These are phyloP conservation scores for Sipha maydis DNA, from an alignment of 2,888 invertebrate species.

Conservation along the genomic window DNA sequence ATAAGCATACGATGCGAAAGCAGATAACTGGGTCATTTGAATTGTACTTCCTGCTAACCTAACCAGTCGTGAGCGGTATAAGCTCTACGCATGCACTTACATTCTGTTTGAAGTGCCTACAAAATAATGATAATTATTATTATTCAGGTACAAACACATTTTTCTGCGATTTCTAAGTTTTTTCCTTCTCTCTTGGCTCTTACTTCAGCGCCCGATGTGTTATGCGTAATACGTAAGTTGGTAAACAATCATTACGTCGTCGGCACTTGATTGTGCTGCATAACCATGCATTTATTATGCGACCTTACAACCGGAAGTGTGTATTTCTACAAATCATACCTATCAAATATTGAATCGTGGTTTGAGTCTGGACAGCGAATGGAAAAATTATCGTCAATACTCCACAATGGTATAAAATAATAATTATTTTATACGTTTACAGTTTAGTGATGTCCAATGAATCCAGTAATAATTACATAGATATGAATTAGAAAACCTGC, in stretches of 20 bases:
- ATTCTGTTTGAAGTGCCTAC: not conserved
- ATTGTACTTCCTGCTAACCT: not conserved
- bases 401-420: too few species aligned
- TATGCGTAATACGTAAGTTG: not conserved
- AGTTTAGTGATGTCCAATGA: too few species aligned
- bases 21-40: not conserved
- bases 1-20: constrained; percentile 9
- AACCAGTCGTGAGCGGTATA: constrained; percentile 24
- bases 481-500: too few species aligned
- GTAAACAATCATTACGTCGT: constrained; percentile 36
- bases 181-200: not conserved
- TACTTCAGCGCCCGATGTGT: not conserved
- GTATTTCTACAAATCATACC: not conserved
- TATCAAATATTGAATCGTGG: not conserved
- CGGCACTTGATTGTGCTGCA: not conserved
- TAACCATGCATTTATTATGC: constrained; percentile 22
- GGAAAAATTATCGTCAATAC: not conserved
- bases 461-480: too few species aligned
- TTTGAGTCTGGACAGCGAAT: not conserved
- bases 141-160: constrained; percentile 1
- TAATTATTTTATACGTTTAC: too few species aligned
- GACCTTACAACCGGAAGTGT: not conserved
- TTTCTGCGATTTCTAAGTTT: constrained; percentile 40
- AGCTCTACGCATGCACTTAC: not conserved
- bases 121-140: not conserved